Evolutionary conservation across 2,113 vertebrate genomes (phyloP).

Genomic region (Passerina amoena): DNA sequence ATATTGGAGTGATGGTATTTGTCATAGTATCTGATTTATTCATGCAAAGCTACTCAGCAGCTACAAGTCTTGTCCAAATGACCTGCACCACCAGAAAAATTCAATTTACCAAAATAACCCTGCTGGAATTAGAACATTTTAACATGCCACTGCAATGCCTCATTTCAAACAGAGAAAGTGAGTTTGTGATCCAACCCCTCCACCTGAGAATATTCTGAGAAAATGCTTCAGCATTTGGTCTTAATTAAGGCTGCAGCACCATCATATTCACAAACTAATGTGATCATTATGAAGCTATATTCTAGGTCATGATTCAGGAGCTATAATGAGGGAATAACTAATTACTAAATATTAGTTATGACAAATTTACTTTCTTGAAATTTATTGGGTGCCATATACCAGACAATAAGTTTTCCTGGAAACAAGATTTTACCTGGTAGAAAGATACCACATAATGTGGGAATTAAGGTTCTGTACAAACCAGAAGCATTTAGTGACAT

Average conservation of each 20-base stretch:
- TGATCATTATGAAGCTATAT: neutral
- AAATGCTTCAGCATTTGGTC: neutral
- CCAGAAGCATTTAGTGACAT: neutral
- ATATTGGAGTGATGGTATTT: accelerated
- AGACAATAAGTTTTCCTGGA: neutral
- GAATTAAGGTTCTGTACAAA: neutral
- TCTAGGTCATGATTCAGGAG: neutral
- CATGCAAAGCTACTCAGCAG: neutral
- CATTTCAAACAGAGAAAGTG: neutral
- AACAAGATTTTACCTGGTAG: neutral
- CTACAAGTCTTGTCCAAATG: neutral
- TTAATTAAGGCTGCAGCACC: neutral
- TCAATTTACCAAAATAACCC: neutral
- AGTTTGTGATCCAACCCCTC: neutral
- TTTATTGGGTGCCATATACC: neutral
- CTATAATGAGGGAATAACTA: conserved; percentile 1
- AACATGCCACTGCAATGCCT: neutral
- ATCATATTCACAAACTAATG: neutral
- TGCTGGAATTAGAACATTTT: neutral
- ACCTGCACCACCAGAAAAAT: neutral
- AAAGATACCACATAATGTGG: neutral
- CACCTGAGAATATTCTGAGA: neutral
- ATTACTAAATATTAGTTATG: conserved; percentile 10
- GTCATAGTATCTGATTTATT: neutral
- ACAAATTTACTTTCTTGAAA: neutral